A percentile compares a stretch with the other conserved stretches of the same genome.
phyloP scores from a whole-genome alignment of 2,797 vertebrate genomes.

The Chaunax sp. region DNA sequence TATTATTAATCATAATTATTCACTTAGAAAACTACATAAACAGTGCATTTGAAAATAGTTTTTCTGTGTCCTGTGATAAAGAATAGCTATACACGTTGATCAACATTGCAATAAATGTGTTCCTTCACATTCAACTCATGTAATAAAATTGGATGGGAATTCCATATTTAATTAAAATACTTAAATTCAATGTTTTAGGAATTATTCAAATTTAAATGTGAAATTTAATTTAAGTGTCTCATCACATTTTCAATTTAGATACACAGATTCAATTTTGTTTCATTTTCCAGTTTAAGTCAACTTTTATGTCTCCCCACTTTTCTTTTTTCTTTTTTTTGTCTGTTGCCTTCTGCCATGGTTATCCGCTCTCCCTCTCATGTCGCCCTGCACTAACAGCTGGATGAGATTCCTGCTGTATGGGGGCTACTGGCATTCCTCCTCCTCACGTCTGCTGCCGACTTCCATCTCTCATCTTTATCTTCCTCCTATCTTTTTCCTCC shows the following conservation, averaged over 20 bases:
- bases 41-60: too few relatives aligned
- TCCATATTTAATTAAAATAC: too few relatives aligned
- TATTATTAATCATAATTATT: too few relatives aligned
- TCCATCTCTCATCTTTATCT: conserved; percentile 51
- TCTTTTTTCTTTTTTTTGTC: background rate
- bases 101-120: too few relatives aligned
- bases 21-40: too few relatives aligned
- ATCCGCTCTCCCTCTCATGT: conserved; percentile 17
- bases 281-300: background rate
- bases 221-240: background rate
- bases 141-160: too few relatives aligned
- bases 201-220: too few relatives aligned
- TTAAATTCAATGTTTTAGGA: too few relatives aligned
- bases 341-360: conserved; percentile 4
- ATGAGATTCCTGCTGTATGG: conserved; percentile 40
- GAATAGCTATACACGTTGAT: too few relatives aligned
- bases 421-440: conserved; percentile 32
- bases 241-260: background rate
- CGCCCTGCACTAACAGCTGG: conserved; percentile 45
- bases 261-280: background rate
- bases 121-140: too few relatives aligned
- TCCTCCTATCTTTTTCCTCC: conserved; percentile 49
- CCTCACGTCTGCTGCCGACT: conserved; percentile 8
- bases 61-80: too few relatives aligned
- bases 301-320: background rate